Conservation (phyloP, 30 jellyfish, hydroid and myxozoan genomes). For the Phacellophora camtschatica region DNA sequence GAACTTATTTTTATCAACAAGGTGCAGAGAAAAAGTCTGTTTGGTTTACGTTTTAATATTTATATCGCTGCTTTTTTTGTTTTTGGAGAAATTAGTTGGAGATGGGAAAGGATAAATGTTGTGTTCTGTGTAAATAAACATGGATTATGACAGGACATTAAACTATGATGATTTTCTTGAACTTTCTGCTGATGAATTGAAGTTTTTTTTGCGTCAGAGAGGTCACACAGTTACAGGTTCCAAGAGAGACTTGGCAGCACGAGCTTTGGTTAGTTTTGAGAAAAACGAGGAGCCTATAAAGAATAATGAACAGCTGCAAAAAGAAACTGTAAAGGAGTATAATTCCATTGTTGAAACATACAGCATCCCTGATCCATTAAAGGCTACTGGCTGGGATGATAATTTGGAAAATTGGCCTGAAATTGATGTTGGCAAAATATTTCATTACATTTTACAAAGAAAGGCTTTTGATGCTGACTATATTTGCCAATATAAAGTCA, state of each 20-base stretch:
- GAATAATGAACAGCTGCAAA: background rate
- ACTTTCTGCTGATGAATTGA: background rate
- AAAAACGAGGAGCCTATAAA: background rate
- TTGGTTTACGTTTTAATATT: no score
- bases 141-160: no score
- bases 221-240: background rate
- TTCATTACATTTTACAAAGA: constrained; percentile 10
- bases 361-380: background rate
- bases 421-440: constrained; percentile 39
- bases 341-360: background rate
- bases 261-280: background rate
- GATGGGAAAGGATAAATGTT: no score
- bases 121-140: no score
- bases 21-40: no score
- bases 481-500: constrained; percentile 60
- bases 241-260: background rate
- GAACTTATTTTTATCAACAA: no score
- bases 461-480: constrained; percentile 29
- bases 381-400: constrained; percentile 9
- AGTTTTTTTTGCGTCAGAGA: background rate
- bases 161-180: background rate
- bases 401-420: constrained; percentile 34
- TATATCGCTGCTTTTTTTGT: no score
- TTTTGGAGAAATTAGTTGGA: no score
- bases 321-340: background rate